Conservation (phyloP, 2,797 vertebrate genomes). For the Cottoperca gobio region DNA sequence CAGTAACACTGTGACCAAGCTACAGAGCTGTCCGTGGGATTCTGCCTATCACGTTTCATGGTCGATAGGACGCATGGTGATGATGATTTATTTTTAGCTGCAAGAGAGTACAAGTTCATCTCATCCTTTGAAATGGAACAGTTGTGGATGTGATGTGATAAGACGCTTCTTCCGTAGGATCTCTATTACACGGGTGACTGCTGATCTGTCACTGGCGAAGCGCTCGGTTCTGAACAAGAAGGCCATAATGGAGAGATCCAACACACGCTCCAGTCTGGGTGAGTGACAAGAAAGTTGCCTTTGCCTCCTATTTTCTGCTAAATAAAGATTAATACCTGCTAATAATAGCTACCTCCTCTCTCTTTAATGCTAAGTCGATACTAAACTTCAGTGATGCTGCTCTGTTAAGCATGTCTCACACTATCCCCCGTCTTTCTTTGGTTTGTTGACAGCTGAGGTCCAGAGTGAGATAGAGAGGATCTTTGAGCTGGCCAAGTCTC, state of each 20-base stretch:
- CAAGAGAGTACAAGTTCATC: constrained; percentile 42
- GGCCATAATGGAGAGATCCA: constrained; percentile 95
- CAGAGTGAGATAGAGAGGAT: constrained; percentile 98
- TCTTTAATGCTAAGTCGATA: constrained; percentile 7
- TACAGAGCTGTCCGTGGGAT: constrained; percentile 12
- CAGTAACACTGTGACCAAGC: constrained; percentile 25
- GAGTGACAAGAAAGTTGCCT: constrained; percentile 64
- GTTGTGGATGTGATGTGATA: constrained; percentile 69
- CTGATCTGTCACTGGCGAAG: constrained; percentile 96
- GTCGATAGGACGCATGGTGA: constrained; percentile 57
- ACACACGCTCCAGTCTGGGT: constrained; percentile 96
- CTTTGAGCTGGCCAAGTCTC: constrained; percentile 95
- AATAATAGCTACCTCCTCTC: constrained; percentile 51
- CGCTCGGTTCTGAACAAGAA: constrained; percentile 97
- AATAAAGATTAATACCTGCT: constrained; percentile 57
- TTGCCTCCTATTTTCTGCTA: constrained; percentile 39
- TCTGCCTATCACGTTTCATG: constrained; percentile 57
- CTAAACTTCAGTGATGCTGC: constrained; percentile 4
- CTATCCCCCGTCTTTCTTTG: background rate
- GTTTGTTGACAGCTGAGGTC: constrained; percentile 88
- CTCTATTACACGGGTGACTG: constrained; percentile 96
- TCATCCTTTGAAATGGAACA: constrained; percentile 60
- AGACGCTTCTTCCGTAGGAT: constrained; percentile 84
- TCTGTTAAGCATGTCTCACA: background rate
- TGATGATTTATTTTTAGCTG: constrained; percentile 69